Evolutionary conservation across 2,888 invertebrate species (phyloP), one percentile per base, ranked within the genome.

Genomic region (Tachystola acroxantha): DNA sequence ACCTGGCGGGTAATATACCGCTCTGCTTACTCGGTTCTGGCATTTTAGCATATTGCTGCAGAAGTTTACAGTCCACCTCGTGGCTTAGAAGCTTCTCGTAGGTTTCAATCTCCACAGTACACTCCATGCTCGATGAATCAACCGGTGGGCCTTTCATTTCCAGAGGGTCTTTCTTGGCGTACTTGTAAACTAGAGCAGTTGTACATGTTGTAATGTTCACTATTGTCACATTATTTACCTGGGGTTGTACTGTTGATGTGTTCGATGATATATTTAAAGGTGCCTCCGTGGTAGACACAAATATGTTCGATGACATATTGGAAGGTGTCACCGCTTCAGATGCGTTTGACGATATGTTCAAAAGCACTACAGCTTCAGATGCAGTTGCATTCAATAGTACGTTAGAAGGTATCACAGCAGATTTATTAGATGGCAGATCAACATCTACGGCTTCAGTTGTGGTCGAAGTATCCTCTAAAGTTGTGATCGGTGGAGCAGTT

Each of bases 31-130:
- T 65, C 1, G 77, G 75, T 43, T 70, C 72, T 1, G 72, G 74
- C 66, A 73, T 68, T 47, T 61, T 81, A 0, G 82, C 56, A 41
- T 82, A 80, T 29, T 68, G 42, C 34, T 78, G 40, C 29, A 85
- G 50, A 19, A 56, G 64, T 7, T 51, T 54, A 46, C 85, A 85
- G 32, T 81, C 70, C 4, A 85, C 58, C 25, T 52, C 54, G 30
- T 76, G 64, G 16, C 56, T 63, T 7, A 74, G 50, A 12, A 62
- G 52, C 13, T 58, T 32, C 0, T 64, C 47, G 36, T 53, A 70
- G 1, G 76, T 78, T 11, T 57, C 51, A 4, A 85, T 81, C 38
- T 79, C 77, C 0, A 85, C 70, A 14, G 55, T 51, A 44, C 85
- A 85, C 41, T 75, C 62, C 58, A 71, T 73, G 1, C 64, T 48